These are phyloP conservation scores for Drosophila hydei DNA, from an alignment of 1,140 invertebrate genomes.

Conservation along the genomic window DNA sequence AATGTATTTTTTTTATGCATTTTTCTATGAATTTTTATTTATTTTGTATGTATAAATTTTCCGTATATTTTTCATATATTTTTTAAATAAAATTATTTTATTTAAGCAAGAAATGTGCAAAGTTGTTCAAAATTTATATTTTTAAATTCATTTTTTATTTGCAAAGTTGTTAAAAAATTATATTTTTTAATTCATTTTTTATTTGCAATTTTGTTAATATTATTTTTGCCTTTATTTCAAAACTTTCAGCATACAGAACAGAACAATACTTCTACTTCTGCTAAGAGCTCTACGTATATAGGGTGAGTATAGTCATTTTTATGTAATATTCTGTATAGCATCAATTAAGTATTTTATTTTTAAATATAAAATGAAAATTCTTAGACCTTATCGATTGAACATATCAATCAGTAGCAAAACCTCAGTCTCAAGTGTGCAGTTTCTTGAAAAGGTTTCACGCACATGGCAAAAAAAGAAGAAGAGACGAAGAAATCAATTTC, in stretches of 20 bases:
- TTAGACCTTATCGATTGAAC: neutral
- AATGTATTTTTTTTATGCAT: neutral
- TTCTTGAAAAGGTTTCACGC: neutral
- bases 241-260: neutral
- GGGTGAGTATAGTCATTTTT: conserved; percentile 5
- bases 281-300: neutral
- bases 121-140: no score
- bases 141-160: neutral
- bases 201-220: neutral
- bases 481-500: neutral
- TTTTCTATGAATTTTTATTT: neutral
- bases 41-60: neutral
- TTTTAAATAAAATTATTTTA: neutral
- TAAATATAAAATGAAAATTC: neutral
- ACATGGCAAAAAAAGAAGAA: neutral
- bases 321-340: neutral
- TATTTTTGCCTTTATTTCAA: neutral
- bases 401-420: conserved; percentile 8
- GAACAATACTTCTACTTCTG: neutral
- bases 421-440: no score
- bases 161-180: neutral
- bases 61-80: neutral
- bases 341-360: neutral
- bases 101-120: no score
- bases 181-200: neutral